Base-by-base conservation (phyloP, 2,113 vertebrate species). In the Semicossyphus pulcher region DNA sequence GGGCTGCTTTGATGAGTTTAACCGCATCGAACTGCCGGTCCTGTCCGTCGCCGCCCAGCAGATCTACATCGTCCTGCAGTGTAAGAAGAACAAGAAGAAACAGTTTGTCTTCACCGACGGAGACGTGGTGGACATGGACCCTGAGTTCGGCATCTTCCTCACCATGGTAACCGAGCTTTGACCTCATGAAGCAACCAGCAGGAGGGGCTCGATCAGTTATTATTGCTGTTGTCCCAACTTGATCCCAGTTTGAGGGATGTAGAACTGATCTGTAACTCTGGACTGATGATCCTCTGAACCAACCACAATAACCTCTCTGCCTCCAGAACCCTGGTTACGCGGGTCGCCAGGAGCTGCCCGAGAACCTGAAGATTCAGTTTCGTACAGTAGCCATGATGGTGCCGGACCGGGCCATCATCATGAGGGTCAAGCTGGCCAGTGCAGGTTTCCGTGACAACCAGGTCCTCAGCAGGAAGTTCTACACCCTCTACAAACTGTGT, bases 1-100 rank as follows among this genome's bases (percentile, higher is more conserved):
- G 96, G 96, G 96, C 6, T 97, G 96, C 84, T 98, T 97, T 79
- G 96, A 97, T 82, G 96, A 98, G 81, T 98, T 97, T 71, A 97
- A 97, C 90, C 92, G 95, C 81, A 97, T 97, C 49, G 96, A 97
- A 81, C 92, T 97, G 67, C 96, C 96, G 2, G 96, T 98, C 2
- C 91, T 97, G 65, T 98, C 96, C 0, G 96, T 97, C 34, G 96
- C 96, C 1, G 96, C 96, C 12, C 96, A 98, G 85, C 96, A 98
- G 91, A 96, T 98, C 89, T 95, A 93, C 86, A 94, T 97, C 47
- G 93, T 98, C 67, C 93, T 98, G 83, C 94, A 95, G 85, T 95
- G 94, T 54, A 96, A 95, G 83, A 98, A 96, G 92, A 95, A 96
- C 85, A 95, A 94, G 64, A 96, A 94, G 83, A 91, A 91, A 0